phyloP scores from a whole-genome alignment of 2,113 vertebrate genomes.

The Crocuta crocuta region DNA sequence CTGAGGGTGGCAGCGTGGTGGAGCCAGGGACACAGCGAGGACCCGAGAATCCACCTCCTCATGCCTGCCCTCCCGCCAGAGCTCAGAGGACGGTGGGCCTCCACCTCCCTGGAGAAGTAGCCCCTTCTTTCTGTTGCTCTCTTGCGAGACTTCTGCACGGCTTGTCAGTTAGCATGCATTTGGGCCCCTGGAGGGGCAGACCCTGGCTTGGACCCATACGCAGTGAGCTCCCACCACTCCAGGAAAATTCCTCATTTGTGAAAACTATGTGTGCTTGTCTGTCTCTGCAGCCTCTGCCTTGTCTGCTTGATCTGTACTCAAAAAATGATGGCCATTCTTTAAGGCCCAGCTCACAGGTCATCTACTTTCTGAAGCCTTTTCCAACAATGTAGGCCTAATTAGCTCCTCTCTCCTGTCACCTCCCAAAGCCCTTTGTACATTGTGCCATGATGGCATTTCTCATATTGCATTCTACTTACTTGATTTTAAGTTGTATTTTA shows the following conservation, averaged over 20 bases:
- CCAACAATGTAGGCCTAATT: not conserved
- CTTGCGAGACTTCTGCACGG: not conserved
- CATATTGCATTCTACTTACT: not conserved
- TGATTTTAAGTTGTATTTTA: not conserved
- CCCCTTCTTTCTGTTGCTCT: not conserved
- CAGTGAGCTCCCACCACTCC: rapidly evolving
- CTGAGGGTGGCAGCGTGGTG: rapidly evolving
- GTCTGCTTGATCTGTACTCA: not conserved
- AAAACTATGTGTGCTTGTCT: not conserved
- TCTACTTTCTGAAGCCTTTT: not conserved
- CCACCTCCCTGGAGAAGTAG: not conserved
- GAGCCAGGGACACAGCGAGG: not conserved
- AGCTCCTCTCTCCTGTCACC: not conserved
- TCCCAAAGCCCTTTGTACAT: not conserved
- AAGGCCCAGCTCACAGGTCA: not conserved
- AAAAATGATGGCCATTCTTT: not conserved
- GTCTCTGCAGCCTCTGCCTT: not conserved
- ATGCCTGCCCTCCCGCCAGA: not conserved
- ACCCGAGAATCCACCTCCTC: not conserved
- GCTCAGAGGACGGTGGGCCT: not conserved
- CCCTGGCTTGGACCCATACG: rapidly evolving
- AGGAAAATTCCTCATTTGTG: not conserved
- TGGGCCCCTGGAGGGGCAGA: not conserved
- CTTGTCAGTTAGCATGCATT: not conserved
- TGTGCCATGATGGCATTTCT: not conserved